These are phyloP conservation scores for Hartigia nigra DNA, from an alignment of 2,888 invertebrate species.

Conservation along the genomic window DNA sequence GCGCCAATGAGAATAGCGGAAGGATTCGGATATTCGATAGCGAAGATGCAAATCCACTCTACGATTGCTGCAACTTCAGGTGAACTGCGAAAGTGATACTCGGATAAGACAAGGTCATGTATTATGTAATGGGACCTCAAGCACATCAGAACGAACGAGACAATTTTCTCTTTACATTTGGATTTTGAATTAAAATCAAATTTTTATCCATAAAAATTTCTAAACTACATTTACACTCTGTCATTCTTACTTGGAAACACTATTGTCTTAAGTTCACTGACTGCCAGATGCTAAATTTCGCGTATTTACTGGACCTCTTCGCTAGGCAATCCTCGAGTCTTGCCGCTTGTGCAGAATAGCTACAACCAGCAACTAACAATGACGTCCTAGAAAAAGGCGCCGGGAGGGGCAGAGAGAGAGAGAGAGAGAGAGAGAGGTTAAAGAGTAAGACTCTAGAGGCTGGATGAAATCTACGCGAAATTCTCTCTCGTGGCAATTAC, in stretches of 20 bases:
- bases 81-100: not conserved
- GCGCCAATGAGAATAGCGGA: not conserved
- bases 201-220: too few species aligned
- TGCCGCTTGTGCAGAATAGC: too few species aligned
- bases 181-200: too few species aligned
- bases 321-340: too few species aligned
- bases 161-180: too few species aligned
- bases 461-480: not conserved
- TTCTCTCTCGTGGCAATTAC: not conserved
- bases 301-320: not conserved
- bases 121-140: not conserved
- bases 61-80: not conserved
- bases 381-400: not conserved
- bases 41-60: not conserved
- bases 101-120: not conserved
- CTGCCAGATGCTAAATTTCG: not conserved
- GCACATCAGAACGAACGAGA: too few species aligned
- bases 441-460: not conserved
- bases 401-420: too few species aligned
- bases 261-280: too few species aligned
- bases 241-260: too few species aligned
- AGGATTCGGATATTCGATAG: not conserved
- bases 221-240: too few species aligned
- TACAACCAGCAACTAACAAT: not conserved
- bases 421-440: not conserved